Evolutionary conservation across 2,888 invertebrate species (phyloP), one percentile per base, ranked within the genome.

Genomic region (Dynastes hyllus): DNA sequence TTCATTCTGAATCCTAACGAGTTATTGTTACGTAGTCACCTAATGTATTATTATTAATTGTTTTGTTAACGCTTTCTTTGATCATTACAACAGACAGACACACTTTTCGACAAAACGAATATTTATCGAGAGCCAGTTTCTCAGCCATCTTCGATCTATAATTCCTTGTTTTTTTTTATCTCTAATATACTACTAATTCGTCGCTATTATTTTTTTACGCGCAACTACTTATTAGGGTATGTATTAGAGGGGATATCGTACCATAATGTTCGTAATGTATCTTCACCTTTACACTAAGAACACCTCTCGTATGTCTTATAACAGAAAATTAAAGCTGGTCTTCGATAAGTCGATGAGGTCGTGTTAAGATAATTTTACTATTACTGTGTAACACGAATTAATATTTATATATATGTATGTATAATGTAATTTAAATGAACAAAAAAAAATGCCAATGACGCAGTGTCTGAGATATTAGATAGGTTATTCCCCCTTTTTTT

Each of bases 391-490:
- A 79, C 79, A 76, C 79, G 79, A 79, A 79, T 79, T 79, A 79
- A 79, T 76, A 76, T 70, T 79, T 78, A 78, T 78, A 70, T 78
- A 45, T 45, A 22, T 22, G 22, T 22, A 22, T 22, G 22, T 22
- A 78, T 78, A 61, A 75, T 75, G 73, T 69, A 69, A 77, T 69
- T 77, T 61, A 76, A 79, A 78, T 55, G 73, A 71, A 53, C 61
- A 78, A 79, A 79, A 22, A 22, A 76, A 76, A 75, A 85, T 85
- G 85, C 85, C 87, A 86, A 86, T 85, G 85, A 85, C 85, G 84
- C 85, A 84, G 81, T 82, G 85, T 86, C 86, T 86, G 86, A 86
- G 86, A 87, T 87, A 87, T 86, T 86, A 86, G 86, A 82, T 86
- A 85, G 85, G 84, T 83, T 82, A 81, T 85, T 84, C 84, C 85